Percentiles rank a stretch among this genome's conserved stretches.
These are phyloP conservation scores for Scophthalmus maximus DNA, from an alignment of 2,113 vertebrate genomes.

Conservation along the genomic window DNA sequence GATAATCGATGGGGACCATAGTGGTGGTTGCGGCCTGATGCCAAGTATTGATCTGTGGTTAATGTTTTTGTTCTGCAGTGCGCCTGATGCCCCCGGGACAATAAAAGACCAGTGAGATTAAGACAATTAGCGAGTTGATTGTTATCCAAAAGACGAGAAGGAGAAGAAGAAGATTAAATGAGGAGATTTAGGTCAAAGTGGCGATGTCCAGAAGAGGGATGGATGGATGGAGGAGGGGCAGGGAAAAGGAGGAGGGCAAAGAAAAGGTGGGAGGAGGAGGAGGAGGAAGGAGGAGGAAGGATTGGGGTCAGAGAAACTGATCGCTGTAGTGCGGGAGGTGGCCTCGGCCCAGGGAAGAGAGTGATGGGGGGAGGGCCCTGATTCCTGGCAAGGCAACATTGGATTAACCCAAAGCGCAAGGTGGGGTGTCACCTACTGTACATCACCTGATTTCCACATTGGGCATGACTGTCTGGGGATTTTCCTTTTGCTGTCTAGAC, in stretches of 20 bases:
- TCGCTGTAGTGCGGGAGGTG: conserved; percentile 31
- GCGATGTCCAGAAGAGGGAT: conserved; percentile 56
- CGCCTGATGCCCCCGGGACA: conserved; percentile 40
- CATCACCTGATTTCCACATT: conserved; percentile 55
- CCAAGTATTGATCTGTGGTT: conserved; percentile 66
- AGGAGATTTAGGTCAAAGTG: conserved; percentile 83
- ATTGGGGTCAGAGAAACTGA: conserved; percentile 80
- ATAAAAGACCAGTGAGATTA: conserved; percentile 81
- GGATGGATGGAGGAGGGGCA: conserved; percentile 22
- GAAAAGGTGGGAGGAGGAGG: conserved; percentile 45
- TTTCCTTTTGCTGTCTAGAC: conserved; percentile 69
- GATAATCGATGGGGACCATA: conserved; percentile 31
- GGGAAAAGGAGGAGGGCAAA: conserved; percentile 17
- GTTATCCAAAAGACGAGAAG: conserved; percentile 75
- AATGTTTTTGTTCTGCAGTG: conserved; percentile 61
- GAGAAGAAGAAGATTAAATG: conserved; percentile 78
- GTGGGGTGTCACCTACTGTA: conserved; percentile 23
- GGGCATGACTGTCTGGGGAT: conserved; percentile 44
- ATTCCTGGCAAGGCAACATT: conserved; percentile 15
- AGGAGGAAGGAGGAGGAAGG: conserved; percentile 42
- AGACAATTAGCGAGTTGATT: conserved; percentile 82
- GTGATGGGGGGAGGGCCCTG: conserved; percentile 33
- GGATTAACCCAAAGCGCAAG: conserved; percentile 2
- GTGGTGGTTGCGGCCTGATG: conserved; percentile 35
- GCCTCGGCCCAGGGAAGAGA: conserved; percentile 44